Base-by-base conservation (phyloP, 1,140 invertebrate genomes). In the Tetragonula clypearis region DNA sequence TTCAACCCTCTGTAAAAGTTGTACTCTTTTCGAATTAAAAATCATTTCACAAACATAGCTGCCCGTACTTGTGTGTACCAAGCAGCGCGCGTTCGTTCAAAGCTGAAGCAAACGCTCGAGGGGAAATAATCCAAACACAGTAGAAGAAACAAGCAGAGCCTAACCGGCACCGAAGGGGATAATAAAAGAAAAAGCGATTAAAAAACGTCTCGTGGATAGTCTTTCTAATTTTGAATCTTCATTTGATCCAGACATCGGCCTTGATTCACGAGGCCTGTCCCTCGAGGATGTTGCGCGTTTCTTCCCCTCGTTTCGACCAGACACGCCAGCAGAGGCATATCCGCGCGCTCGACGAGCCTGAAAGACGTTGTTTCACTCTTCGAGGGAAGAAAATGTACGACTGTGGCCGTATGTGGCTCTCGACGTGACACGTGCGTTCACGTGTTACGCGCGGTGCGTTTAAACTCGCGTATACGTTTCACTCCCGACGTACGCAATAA, bases 371-470 rank as follows among this genome's bases (percentile, higher is more conserved):
- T 49, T 6, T 6, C 41, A 49, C 41, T 49, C 41, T 49, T 49
- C 41, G 30, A 53, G 21, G 14, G 56, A 76, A 68, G 72, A 55
- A 65, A 76, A 68, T 69, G 73, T 77, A 55, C 8, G 15, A 41
- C 12, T 58, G 81, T 80, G 77, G 66, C 3, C 60, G 30, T 30
- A 30, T 30, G 30, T 30, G 30, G 30, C 0, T 30, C 30, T 30
- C 53, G 30, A 17, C 55, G 58, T 15, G 41, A 82, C 88, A 92
- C 78, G 76, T 86, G 87, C 71, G 87, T 89, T 65, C 30, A 85
- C 82, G 21, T 80, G 87, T 71, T 65, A 73, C 74, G 82, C 56
- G 72, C 65, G 49, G 55, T 68, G 62, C 58, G 58, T 60, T 60
- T 3, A 60, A 60, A 23, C 23, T 60, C 58, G 21, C 30, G 30